Conservation (phyloP, 2,797 vertebrate species). For the Leucoraja ocellata region DNA sequence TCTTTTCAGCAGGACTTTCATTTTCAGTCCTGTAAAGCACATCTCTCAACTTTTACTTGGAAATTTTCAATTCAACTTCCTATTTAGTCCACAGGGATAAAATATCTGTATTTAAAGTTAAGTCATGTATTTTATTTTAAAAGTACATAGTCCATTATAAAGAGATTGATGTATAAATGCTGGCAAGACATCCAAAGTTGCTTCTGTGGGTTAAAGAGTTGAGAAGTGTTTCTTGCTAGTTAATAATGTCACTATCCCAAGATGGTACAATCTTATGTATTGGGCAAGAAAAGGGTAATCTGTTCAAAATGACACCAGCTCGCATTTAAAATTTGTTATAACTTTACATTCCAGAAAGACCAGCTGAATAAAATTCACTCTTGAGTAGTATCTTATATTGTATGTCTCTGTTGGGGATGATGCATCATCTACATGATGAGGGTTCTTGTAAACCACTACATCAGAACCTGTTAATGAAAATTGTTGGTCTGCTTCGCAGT, state of each 20-base stretch:
- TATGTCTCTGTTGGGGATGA: constrained; percentile 6
- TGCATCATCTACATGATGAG: neutral
- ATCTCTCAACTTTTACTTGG: neutral
- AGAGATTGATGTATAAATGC: neutral
- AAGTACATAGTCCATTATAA: neutral
- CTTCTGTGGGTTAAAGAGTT: constrained; percentile 39
- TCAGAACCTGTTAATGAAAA: neutral
- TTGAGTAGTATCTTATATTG: neutral
- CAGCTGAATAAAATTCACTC: constrained; percentile 22
- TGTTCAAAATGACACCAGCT: neutral
- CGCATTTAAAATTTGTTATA: neutral
- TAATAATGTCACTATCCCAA: neutral
- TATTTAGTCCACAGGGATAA: neutral
- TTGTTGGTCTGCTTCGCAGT: neutral
- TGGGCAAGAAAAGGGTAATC: neutral
- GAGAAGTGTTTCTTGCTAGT: constrained; percentile 29
- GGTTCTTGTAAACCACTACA: constrained; percentile 16
- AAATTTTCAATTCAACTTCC: neutral
- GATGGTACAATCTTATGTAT: neutral
- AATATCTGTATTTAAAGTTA: neutral
- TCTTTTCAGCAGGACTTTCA: neutral
- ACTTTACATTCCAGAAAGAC: constrained; percentile 30
- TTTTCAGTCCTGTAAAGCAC: neutral
- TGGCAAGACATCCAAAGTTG: constrained; percentile 14
- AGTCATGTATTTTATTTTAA: neutral